Conservation (phyloP, 2,888 invertebrate genomes). For the Coleophora flavipennella region DNA sequence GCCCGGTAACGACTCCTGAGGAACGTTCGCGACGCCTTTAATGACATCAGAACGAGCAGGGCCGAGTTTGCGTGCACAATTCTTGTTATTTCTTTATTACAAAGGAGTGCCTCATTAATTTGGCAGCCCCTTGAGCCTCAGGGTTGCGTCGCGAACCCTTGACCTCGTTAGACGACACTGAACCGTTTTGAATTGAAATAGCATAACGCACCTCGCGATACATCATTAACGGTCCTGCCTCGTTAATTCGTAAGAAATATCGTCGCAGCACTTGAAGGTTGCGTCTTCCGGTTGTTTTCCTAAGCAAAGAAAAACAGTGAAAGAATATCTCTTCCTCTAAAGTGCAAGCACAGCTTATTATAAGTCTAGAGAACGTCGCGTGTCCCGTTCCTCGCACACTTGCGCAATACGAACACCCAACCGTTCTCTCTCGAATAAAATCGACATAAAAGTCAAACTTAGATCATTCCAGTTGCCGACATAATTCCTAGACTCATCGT, state of each 20-base stretch:
- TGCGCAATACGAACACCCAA: constrained; percentile 21
- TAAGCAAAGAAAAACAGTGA: too few relatives aligned
- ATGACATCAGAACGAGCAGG: constrained; percentile 62
- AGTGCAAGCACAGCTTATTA: too few relatives aligned
- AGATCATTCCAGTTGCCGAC: constrained; percentile 53
- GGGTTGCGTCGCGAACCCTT: constrained; percentile 69
- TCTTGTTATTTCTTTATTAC: constrained; percentile 75
- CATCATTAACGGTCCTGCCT: constrained; percentile 71
- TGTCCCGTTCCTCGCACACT: constrained; percentile 11
- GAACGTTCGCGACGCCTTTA: constrained; percentile 62
- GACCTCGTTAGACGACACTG: constrained; percentile 65
- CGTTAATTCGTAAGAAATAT: constrained; percentile 60
- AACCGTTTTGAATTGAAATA: constrained; percentile 54
- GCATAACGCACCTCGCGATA: constrained; percentile 65
- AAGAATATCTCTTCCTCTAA: too few relatives aligned
- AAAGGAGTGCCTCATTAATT: constrained; percentile 74
- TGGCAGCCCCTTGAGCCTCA: constrained; percentile 71
- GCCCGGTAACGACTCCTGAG: constrained; percentile 59
- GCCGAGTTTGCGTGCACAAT: constrained; percentile 68
- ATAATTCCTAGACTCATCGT: constrained; percentile 62
- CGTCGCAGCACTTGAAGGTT: constrained; percentile 13
- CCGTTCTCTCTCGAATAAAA: constrained; percentile 24
- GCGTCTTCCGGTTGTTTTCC: too few relatives aligned
- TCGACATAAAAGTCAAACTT: constrained; percentile 58
- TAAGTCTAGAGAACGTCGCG: too few relatives aligned